Conservation (phyloP, 1,140 invertebrate species). For the Chionoecetes opilio region DNA sequence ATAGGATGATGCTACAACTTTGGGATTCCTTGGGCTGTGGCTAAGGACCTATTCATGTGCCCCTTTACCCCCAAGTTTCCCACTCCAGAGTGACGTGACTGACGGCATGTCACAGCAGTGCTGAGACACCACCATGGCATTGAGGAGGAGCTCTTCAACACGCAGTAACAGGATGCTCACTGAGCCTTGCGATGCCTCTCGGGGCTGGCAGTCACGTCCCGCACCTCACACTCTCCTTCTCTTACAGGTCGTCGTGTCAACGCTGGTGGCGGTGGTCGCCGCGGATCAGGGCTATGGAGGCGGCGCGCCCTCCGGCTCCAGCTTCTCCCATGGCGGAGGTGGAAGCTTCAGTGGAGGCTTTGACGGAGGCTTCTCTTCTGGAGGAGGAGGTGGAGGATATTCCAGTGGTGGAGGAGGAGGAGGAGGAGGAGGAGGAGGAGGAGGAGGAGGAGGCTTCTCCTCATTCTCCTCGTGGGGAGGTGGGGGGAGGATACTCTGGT, state of each 20-base stretch:
- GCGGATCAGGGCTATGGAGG: conserved; percentile 33
- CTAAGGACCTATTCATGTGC: no score
- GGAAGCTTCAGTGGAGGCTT: conserved; percentile 37
- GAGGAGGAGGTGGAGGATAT: background rate
- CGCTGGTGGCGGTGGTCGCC: background rate
- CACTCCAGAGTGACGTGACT: background rate
- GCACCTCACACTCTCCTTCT: background rate
- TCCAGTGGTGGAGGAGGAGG: background rate
- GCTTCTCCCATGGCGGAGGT: background rate
- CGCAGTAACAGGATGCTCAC: no score
- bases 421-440: background rate
- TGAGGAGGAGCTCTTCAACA: no score
- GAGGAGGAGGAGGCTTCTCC: background rate
- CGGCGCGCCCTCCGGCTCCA: background rate
- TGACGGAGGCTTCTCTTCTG: conserved; percentile 29
- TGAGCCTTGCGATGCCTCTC: background rate
- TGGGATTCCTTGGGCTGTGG: background rate
- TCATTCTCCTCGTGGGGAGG: conserved; percentile 12
- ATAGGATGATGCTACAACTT: background rate
- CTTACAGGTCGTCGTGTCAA: background rate
- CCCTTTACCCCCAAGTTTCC: background rate
- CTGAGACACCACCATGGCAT: background rate
- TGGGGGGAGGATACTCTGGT: conserved; percentile 64
- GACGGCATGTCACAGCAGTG: background rate
- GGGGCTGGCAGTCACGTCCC: background rate